Percentiles rank a stretch among this genome's conserved stretches.
Conservation (phyloP, 2,888 invertebrate species). For the Hydropsyche betteni region DNA sequence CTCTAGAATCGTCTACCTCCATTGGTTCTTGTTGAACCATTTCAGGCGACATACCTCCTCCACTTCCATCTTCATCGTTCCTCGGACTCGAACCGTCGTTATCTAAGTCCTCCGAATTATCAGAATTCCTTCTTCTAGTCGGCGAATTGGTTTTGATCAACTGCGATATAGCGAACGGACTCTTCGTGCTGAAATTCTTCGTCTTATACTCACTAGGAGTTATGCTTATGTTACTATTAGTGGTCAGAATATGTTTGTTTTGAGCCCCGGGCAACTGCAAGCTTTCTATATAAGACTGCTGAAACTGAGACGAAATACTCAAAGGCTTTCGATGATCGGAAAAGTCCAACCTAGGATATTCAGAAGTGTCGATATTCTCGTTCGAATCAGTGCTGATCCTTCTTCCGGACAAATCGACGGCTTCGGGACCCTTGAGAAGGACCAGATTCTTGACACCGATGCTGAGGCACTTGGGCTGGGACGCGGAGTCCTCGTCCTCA, state of each 20-base stretch:
- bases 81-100: conserved; percentile 56
- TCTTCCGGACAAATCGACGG: conserved; percentile 63
- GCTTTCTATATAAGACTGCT: conserved; percentile 65
- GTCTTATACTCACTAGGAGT: conserved; percentile 50
- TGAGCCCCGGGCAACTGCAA: conserved; percentile 59
- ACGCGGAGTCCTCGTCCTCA: conserved; percentile 60
- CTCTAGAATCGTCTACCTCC: conserved; percentile 57
- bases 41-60: conserved; percentile 60
- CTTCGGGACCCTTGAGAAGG: conserved; percentile 61
- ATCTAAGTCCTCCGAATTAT: conserved; percentile 62
- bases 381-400: conserved; percentile 66
- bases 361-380: conserved; percentile 62
- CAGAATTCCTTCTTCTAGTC: conserved; percentile 65
- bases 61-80: conserved; percentile 48
- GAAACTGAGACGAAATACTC: conserved; percentile 57
- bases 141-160: conserved; percentile 67
- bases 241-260: conserved; percentile 58
- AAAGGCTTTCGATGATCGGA: conserved; percentile 49
- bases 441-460: conserved; percentile 66
- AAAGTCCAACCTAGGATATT: conserved; percentile 50
- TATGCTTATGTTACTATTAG: conserved; percentile 53
- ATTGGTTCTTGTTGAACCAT: conserved; percentile 58
- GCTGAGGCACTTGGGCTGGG: conserved; percentile 56
- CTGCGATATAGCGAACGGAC: conserved; percentile 67
- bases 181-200: conserved; percentile 67